Conservation (phyloP, 2,888 invertebrate genomes). For the Microchrysa polita region DNA sequence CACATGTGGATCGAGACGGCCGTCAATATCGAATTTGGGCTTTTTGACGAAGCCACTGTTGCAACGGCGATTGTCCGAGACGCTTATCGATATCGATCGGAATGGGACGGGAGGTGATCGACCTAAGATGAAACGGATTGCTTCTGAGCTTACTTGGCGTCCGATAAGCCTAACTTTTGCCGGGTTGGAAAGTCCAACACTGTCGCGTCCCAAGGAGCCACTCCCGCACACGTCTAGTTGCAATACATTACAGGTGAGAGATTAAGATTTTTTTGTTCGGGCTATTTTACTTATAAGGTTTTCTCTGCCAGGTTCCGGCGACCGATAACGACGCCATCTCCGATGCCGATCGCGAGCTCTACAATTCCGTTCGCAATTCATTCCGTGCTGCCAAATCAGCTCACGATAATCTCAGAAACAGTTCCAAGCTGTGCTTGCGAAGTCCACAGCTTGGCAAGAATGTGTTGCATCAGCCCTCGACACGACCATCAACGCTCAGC, state of each 20-base stretch:
- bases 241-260: slow-evolving; percentile 73
- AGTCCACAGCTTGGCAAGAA: slow-evolving; percentile 20
- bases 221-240: slow-evolving; percentile 75
- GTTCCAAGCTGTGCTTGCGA: slow-evolving; percentile 33
- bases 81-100: slow-evolving; percentile 65
- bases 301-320: slow-evolving; percentile 68
- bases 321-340: slow-evolving; percentile 62
- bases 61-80: slow-evolving; percentile 69
- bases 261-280: too few species aligned
- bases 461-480: slow-evolving; percentile 16
- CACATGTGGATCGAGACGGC: slow-evolving; percentile 78
- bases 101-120: slow-evolving; percentile 53
- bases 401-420: slow-evolving; percentile 46
- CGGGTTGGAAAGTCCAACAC: slow-evolving; percentile 55
- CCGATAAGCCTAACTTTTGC: slow-evolving; percentile 59
- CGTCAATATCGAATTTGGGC: slow-evolving; percentile 72
- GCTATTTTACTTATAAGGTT: too few species aligned
- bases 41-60: slow-evolving; percentile 67
- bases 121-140: slow-evolving; percentile 63
- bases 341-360: slow-evolving; percentile 60
- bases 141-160: slow-evolving; percentile 67
- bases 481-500: slow-evolving; percentile 39
- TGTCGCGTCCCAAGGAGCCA: slow-evolving; percentile 58
- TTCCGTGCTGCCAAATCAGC: slow-evolving; percentile 49
- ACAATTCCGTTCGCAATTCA: slow-evolving; percentile 54